Conservation (phyloP, 2,113 vertebrate genomes). For the Scomber colias region DNA sequence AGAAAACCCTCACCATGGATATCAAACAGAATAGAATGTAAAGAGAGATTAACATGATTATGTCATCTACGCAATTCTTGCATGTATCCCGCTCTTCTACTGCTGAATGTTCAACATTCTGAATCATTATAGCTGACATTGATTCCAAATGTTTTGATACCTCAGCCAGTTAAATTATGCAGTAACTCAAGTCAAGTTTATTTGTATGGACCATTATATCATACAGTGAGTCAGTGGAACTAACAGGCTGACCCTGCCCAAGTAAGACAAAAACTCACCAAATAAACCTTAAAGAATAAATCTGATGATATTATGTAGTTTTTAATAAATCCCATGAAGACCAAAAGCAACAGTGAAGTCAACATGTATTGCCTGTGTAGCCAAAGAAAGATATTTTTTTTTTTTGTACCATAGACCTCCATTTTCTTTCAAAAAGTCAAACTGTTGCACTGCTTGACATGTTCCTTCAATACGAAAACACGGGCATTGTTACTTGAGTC, state of each 20-base stretch:
- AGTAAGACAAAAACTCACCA: neutral
- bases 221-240: constrained; percentile 1
- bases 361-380: neutral
- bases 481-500: too few species aligned
- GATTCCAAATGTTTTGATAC: constrained; percentile 52
- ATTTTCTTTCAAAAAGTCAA: too few species aligned
- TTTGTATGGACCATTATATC: constrained; percentile 11
- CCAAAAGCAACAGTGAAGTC: neutral
- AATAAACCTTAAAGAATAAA: neutral
- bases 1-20: constrained; percentile 40
- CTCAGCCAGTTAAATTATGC: constrained; percentile 37
- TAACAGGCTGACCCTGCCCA: neutral
- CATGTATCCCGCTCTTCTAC: constrained; percentile 22
- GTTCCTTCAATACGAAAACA: too few species aligned
- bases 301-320: too few species aligned
- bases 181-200: constrained; percentile 16
- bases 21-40: constrained; percentile 66
- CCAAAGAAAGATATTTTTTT: neutral
- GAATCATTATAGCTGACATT: constrained; percentile 49
- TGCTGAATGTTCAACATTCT: constrained; percentile 1
- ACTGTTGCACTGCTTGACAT: too few species aligned
- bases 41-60: constrained; percentile 56
- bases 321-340: neutral
- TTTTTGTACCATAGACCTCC: neutral
- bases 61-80: constrained; percentile 61